A percentile compares a stretch with the other conserved stretches of the same genome.
Conservation (phyloP, 2,113 vertebrate species). For the Naja naja region DNA sequence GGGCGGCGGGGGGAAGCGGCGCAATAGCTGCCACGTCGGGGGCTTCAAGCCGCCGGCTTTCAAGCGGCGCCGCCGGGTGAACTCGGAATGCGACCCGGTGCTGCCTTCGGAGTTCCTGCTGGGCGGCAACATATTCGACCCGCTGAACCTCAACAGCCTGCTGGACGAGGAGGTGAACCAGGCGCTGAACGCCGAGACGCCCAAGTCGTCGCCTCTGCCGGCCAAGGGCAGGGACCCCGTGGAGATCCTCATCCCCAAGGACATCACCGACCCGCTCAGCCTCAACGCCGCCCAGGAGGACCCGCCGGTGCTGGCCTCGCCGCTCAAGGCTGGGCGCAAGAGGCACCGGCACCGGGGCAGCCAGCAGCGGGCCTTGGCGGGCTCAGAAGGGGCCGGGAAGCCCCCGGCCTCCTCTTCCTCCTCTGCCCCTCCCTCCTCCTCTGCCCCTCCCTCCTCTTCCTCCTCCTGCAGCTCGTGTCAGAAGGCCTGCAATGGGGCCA, state of each 20-base stretch:
- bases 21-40: conserved; percentile 75
- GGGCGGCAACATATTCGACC: conserved; percentile 92
- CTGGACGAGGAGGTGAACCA: conserved; percentile 88
- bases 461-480: conserved; percentile 32
- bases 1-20: conserved; percentile 68
- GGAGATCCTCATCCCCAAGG: conserved; percentile 87
- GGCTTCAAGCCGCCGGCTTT: conserved; percentile 78
- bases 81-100: conserved; percentile 82
- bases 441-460: too few relatives aligned
- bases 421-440: background rate
- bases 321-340: conserved; percentile 73
- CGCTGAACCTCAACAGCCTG: conserved; percentile 89
- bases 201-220: conserved; percentile 85
- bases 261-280: conserved; percentile 90
- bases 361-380: conserved; percentile 62
- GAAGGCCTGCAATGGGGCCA: conserved; percentile 52
- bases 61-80: conserved; percentile 78
- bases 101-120: conserved; percentile 85
- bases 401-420: conserved; percentile 13
- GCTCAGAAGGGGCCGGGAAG: conserved; percentile 53
- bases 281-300: conserved; percentile 75
- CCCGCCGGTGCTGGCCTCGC: conserved; percentile 77
- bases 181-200: conserved; percentile 83
- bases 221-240: conserved; percentile 80
- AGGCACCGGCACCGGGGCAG: conserved; percentile 78